Evolutionary conservation across 2,888 invertebrate genomes (phyloP).

Genomic region (Cantharis rustica): DNA sequence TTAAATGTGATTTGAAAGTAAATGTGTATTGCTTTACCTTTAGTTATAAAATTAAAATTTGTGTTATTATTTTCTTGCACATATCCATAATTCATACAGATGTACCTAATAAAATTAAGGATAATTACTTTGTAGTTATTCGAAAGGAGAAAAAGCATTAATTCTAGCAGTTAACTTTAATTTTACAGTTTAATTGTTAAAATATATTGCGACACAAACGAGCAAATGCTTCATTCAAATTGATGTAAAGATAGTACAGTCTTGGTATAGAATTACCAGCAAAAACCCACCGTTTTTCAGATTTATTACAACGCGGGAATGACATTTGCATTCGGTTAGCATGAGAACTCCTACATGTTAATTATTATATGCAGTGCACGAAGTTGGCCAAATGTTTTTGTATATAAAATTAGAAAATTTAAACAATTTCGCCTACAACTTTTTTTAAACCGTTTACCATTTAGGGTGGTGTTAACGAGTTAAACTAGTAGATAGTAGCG

Average conservation of each 20-base stretch:
- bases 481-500: conserved; percentile 21
- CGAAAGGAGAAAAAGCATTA: background rate
- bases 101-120: background rate
- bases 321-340: conserved; percentile 1
- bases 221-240: conserved; percentile 1
- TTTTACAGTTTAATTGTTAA: conserved; percentile 1
- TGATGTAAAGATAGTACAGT: background rate
- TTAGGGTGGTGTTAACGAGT: conserved; percentile 23
- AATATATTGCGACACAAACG: conserved; percentile 4
- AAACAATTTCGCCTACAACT: background rate
- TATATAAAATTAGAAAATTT: background rate
- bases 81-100: background rate
- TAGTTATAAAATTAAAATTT: background rate
- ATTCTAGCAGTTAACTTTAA: background rate
- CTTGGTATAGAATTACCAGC: background rate
- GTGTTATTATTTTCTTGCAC: background rate
- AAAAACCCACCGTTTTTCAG: background rate
- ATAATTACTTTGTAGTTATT: background rate
- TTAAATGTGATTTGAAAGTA: background rate
- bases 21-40: background rate
- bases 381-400: background rate
- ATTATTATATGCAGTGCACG: conserved; percentile 1
- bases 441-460: conserved; percentile 7
- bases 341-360: background rate
- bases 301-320: background rate